Evolutionary conservation across 2,113 vertebrate species (phyloP), one percentile per base, ranked within the genome.

Genomic region (Rattus rattus): DNA sequence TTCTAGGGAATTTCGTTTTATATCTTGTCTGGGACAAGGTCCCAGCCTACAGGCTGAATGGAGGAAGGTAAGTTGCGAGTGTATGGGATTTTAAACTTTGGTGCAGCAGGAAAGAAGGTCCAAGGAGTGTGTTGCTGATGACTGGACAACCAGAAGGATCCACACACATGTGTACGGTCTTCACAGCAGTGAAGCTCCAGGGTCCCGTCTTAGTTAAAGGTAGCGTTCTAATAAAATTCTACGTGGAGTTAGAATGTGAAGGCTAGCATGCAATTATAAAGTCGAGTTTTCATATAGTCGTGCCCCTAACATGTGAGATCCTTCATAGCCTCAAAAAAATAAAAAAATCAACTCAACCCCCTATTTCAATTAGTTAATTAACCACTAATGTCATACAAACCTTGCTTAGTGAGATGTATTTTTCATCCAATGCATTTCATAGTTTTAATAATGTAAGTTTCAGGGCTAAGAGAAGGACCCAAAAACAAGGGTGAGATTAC

Each of bases 281-380:
- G 43, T 24, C 52, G 16, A 8, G 11, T 20, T 5, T 36, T 59
- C 5, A 79, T 22, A 13, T 13, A 91, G n/a, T 11, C 73, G 47
- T 59, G 24, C 43, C 52, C 81, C 43, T 69, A 22, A 61, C 69
- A 49, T 39, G 26, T 19, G 30, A 79, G 30, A 28, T n/a, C 11
- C 39, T 77, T 56, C 56, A 24, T 33, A 77, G n/a, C 47, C 69
- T 69, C 8, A 24, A 67, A 65, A 73, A 72, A 92, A 61, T 43
- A 19, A 70, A 43, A 89, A 92, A 61, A 59, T 2, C n/a, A 36
- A 17, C 17, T 22, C 28, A 33, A 39, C 36, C 30, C 49, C 19
- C 84, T 92, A 85, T 84, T 56, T 70, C 76, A 28, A 19, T 85
- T 84, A 96, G 39, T 84, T 92, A 96, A 85, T 95, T 80, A 88